phyloP scores from a whole-genome alignment of 2,113 vertebrate species.

The Phylloscopus trochiloides region DNA sequence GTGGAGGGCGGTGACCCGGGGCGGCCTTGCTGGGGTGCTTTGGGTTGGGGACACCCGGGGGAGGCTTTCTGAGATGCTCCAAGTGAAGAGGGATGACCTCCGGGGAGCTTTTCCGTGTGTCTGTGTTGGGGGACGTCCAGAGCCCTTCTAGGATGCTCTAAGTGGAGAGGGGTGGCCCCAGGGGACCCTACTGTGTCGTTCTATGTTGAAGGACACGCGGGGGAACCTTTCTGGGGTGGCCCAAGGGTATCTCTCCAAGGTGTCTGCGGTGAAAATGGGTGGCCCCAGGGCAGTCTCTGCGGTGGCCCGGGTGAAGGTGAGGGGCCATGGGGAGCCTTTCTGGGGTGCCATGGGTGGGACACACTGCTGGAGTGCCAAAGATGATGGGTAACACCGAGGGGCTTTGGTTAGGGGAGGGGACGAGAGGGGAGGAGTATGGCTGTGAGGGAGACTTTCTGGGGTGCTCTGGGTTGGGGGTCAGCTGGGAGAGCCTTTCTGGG shows the following conservation, averaged over 20 bases:
- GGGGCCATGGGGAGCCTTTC: not conserved
- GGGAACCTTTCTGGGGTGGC: not conserved
- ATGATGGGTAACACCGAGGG: not conserved
- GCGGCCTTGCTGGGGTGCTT: not conserved
- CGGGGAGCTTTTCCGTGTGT: not conserved
- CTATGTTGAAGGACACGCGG: not conserved
- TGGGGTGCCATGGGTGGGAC: not conserved
- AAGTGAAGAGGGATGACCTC: no score
- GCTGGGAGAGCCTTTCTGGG: not conserved
- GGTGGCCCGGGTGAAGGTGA: not conserved
- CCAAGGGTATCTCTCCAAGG: not conserved
- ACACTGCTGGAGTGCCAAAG: not conserved
- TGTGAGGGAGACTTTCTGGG: not conserved
- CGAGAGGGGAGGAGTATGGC: not conserved
- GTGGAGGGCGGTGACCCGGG: not conserved
- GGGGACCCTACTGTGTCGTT: not conserved
- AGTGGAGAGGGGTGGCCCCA: not conserved
- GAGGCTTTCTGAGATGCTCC: not conserved
- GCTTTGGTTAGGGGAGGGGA: not conserved
- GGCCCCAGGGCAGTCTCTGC: not conserved
- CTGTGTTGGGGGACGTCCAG: not conserved
- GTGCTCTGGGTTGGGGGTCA: not conserved
- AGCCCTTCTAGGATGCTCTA: not conserved
- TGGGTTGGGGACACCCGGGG: not conserved
- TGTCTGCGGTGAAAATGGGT: not conserved